phyloP scores from a whole-genome alignment of 1,140 invertebrate species.

The Platyura marginata region DNA sequence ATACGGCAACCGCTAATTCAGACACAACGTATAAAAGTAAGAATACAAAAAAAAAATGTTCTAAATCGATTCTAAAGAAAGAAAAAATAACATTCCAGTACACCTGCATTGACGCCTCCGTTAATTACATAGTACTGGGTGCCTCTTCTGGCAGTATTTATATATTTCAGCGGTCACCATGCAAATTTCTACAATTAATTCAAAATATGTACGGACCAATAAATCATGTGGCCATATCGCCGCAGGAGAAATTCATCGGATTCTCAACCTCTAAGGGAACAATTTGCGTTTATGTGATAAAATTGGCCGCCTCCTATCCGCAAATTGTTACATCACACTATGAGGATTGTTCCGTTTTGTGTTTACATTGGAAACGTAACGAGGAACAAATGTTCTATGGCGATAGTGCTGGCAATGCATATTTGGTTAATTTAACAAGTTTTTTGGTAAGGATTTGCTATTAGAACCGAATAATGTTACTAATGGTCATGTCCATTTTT shows the following conservation, averaged over 20 bases:
- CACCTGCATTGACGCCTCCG: neutral
- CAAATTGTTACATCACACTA: neutral
- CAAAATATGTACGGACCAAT: neutral
- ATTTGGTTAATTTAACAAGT: neutral
- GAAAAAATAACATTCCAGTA: neutral
- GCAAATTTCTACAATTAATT: neutral
- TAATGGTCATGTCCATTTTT: no score
- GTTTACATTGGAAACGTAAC: neutral
- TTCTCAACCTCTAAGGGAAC: neutral
- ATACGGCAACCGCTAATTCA: no score
- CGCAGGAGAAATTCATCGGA: neutral
- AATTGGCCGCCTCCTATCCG: neutral
- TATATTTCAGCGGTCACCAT: neutral
- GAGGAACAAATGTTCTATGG: neutral
- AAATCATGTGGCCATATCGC: neutral
- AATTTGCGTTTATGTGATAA: neutral
- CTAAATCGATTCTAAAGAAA: neutral
- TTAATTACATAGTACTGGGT: neutral
- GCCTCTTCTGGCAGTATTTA: neutral
- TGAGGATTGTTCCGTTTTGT: neutral
- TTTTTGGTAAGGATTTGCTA: neutral
- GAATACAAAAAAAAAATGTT: neutral
- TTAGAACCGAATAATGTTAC: neutral
- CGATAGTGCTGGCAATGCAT: neutral
- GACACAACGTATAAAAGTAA: neutral